Conservation (phyloP, 2,113 vertebrate genomes). For the Stictonetta naevosa region DNA sequence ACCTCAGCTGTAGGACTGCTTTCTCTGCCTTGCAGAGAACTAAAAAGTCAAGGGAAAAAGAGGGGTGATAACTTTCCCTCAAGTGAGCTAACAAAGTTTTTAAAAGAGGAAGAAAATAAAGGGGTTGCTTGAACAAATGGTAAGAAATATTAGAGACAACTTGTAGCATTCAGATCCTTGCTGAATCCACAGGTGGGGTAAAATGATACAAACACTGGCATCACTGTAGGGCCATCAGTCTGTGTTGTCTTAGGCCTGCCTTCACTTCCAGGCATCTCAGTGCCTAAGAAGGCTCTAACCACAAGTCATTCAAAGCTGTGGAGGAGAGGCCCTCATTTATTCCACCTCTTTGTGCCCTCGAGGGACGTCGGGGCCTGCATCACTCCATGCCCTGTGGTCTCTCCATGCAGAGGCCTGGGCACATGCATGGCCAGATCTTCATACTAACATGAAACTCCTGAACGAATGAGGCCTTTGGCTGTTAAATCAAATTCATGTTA, state of each 20-base stretch:
- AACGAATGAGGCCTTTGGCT: slow-evolving; percentile 13
- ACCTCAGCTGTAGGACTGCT: background rate
- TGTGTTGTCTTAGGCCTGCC: background rate
- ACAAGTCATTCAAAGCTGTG: background rate
- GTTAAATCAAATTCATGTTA: background rate
- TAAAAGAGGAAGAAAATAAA: background rate
- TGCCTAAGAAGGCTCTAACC: background rate
- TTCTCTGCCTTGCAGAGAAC: background rate
- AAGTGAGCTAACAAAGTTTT: background rate
- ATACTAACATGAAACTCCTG: background rate
- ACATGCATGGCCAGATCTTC: fast-evolving
- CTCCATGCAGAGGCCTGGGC: background rate
- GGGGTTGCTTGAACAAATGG: background rate
- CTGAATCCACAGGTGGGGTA: background rate
- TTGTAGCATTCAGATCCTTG: background rate
- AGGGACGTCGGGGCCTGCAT: fast-evolving
- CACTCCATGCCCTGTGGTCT: fast-evolving
- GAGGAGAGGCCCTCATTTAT: background rate
- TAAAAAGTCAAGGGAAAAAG: background rate
- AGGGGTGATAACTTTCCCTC: background rate
- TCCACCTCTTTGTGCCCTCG: background rate
- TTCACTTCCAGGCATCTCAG: background rate
- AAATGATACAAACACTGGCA: background rate
- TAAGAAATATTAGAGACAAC: background rate
- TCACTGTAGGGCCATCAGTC: background rate